Conservation (phyloP, 2,888 invertebrate genomes). For the Torymus tubicola region DNA sequence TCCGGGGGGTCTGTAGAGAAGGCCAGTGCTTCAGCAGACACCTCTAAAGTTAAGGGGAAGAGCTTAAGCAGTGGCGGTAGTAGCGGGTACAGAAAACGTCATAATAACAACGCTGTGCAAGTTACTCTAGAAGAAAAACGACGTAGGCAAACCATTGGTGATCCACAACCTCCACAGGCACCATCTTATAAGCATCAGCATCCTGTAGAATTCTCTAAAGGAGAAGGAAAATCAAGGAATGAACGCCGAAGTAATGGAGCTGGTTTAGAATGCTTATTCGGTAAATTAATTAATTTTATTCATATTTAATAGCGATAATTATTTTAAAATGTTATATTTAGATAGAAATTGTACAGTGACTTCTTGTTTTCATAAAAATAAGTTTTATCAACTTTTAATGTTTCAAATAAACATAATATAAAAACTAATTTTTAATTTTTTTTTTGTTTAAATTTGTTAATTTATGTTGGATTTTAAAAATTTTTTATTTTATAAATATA, state of each 20-base stretch:
- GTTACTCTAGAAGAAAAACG: slow-evolving; percentile 72
- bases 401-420: too few species aligned
- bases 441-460: too few species aligned
- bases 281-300: slow-evolving; percentile 61
- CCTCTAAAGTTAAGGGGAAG: slow-evolving; percentile 74
- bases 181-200: slow-evolving; percentile 65
- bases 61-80: slow-evolving; percentile 66
- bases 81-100: slow-evolving; percentile 73
- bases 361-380: too few species aligned
- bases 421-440: too few species aligned
- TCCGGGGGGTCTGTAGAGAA: slow-evolving; percentile 77
- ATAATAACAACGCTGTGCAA: slow-evolving; percentile 69
- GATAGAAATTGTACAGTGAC: too few species aligned
- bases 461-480: too few species aligned
- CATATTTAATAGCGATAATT: slow-evolving; percentile 15
- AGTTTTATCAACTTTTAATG: too few species aligned
- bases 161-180: slow-evolving; percentile 67
- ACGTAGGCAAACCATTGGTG: slow-evolving; percentile 69
- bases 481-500: too few species aligned
- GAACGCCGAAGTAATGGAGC: slow-evolving; percentile 72
- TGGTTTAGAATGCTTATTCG: slow-evolving; percentile 72
- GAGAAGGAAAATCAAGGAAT: slow-evolving; percentile 69
- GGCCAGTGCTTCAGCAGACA: slow-evolving; percentile 76
- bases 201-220: slow-evolving; percentile 68
- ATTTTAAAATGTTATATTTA: background rate